Evolutionary conservation across 2,888 invertebrate species (phyloP).

Genomic region (Monoplex corrugatus): DNA sequence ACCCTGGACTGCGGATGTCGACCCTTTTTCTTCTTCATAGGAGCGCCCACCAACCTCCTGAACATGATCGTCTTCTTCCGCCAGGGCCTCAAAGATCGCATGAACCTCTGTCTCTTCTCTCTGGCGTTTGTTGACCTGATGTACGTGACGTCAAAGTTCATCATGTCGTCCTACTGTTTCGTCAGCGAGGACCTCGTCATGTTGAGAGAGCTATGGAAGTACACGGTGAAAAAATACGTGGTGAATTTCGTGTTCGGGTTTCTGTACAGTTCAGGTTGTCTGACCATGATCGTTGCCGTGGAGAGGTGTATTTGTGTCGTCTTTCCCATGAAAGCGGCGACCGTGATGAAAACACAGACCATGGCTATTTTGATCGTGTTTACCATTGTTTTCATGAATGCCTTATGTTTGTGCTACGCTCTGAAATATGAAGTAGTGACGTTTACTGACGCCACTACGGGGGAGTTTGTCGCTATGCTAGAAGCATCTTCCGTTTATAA

Average conservation of each 20-base stretch:
- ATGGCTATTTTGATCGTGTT: slow-evolving; percentile 24
- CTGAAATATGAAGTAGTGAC: neutral
- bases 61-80: slow-evolving; percentile 44
- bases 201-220: slow-evolving; percentile 31
- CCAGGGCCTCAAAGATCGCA: slow-evolving; percentile 43
- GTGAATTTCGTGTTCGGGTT: slow-evolving; percentile 22
- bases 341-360: slow-evolving; percentile 28
- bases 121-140: slow-evolving; percentile 37
- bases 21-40: slow-evolving; percentile 35
- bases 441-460: neutral
- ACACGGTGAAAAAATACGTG: neutral
- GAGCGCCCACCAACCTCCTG: slow-evolving; percentile 40
- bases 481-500: neutral
- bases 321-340: slow-evolving; percentile 34
- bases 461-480: neutral
- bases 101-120: slow-evolving; percentile 47
- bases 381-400: neutral
- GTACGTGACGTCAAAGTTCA: slow-evolving; percentile 16
- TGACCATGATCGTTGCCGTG: slow-evolving; percentile 42
- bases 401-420: neutral
- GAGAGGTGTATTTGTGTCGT: slow-evolving; percentile 40
- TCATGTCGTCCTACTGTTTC: slow-evolving; percentile 28
- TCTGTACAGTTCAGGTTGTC: neutral
- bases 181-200: slow-evolving; percentile 51
- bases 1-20: slow-evolving; percentile 4